A percentile compares a stretch with the other conserved stretches of the same genome.
Evolutionary conservation across 64 coral and sea anemone species (phyloP).

Genomic region (Stylophora pistillata): DNA sequence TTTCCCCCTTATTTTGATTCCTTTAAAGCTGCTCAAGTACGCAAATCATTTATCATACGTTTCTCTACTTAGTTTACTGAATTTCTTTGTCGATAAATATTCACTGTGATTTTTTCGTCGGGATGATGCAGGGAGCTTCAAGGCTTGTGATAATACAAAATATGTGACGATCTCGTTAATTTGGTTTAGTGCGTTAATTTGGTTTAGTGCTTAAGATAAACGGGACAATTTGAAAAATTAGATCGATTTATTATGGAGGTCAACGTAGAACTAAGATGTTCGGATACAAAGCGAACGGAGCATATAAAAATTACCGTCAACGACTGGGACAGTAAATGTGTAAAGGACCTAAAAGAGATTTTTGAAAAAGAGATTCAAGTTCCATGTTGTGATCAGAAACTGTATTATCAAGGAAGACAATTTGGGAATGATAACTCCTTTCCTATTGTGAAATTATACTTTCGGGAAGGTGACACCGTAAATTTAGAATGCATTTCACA

Average conservation of each 20-base stretch:
- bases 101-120: no score
- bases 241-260: neutral
- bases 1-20: neutral
- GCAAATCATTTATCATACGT: neutral
- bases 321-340: conserved; percentile 45
- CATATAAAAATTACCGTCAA: conserved; percentile 37
- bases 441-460: conserved; percentile 65
- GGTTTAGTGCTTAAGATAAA: no score
- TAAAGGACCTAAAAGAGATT: conserved; percentile 67
- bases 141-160: no score
- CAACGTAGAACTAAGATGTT: conserved; percentile 48
- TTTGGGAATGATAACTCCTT: conserved; percentile 56
- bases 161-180: no score
- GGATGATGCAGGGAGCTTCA: no score
- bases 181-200: no score
- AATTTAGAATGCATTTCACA: conserved; percentile 55
- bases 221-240: no score
- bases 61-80: no score
- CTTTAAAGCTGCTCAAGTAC: neutral
- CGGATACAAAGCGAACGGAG: conserved; percentile 34
- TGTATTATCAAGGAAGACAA: conserved; percentile 51
- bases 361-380: conserved; percentile 67
- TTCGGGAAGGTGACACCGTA: conserved; percentile 67
- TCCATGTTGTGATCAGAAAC: conserved; percentile 68
- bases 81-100: no score